Conservation (phyloP, 2,113 vertebrate genomes). For the Oceanodroma tethys region DNA sequence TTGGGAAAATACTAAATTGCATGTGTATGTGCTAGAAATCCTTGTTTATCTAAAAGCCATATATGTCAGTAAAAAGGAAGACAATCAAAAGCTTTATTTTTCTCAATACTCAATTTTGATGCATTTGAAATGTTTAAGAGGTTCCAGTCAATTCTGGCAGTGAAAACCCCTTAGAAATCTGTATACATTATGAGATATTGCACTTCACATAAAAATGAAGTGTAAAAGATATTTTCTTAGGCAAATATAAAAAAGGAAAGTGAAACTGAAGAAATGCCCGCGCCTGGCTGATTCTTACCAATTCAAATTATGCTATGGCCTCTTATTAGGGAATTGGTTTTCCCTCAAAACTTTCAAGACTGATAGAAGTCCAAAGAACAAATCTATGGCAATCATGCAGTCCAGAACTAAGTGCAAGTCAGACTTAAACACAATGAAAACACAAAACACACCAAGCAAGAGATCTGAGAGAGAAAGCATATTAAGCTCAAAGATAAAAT, state of each 20-base stretch:
- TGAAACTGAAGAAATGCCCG: background rate
- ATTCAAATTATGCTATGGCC: background rate
- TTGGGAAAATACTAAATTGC: background rate
- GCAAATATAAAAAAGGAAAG: background rate
- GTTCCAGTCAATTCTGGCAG: background rate
- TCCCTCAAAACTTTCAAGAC: background rate
- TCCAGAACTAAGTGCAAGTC: background rate
- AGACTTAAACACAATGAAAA: background rate
- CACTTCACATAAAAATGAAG: background rate
- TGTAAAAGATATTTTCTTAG: background rate
- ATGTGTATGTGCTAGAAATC: background rate
- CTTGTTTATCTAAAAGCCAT: background rate
- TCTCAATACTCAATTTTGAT: background rate
- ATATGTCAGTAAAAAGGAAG: background rate
- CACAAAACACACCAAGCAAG: background rate
- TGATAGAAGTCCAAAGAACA: background rate
- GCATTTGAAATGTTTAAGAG: conserved; percentile 1
- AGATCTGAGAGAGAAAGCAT: background rate
- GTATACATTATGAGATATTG: background rate
- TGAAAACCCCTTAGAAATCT: background rate
- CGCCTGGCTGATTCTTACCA: background rate
- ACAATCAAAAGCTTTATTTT: background rate
- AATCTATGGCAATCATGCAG: background rate
- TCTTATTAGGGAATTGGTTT: background rate
- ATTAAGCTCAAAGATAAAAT: background rate